Percentiles rank a stretch among this genome's conserved stretches.
These are phyloP conservation scores for Smittia sp. DNA, from an alignment of 2,888 invertebrate genomes.

Conservation along the genomic window DNA sequence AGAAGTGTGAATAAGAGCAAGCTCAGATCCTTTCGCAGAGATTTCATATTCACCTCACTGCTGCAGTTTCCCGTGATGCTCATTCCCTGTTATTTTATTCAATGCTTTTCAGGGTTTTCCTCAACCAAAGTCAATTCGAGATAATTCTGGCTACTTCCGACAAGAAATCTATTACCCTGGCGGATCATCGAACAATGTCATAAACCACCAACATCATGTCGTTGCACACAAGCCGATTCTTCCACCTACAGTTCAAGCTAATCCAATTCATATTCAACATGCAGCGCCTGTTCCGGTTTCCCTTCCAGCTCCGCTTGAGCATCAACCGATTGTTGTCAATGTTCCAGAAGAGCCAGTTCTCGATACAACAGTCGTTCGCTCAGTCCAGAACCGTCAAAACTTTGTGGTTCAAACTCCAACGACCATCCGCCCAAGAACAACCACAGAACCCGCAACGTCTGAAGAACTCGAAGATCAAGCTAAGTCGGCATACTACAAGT, in stretches of 20 bases:
- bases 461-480: slow-evolving; percentile 49
- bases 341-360: neutral
- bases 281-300: neutral
- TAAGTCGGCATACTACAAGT: slow-evolving; percentile 54
- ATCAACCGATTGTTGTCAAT: neutral
- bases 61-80: no score
- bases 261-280: neutral
- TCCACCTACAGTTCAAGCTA: neutral
- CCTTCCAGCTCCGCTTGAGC: neutral
- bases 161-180: slow-evolving; percentile 20
- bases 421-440: neutral
- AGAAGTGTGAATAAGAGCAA: no score
- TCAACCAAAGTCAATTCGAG: slow-evolving; percentile 16
- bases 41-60: no score
- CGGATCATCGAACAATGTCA: neutral
- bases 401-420: slow-evolving; percentile 17
- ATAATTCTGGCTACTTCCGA: neutral
- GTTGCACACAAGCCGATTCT: neutral
- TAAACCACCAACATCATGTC: neutral
- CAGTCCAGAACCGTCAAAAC: neutral
- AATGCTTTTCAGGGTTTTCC: neutral
- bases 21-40: no score
- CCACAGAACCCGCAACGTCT: slow-evolving; percentile 43
- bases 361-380: neutral
- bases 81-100: neutral